A percentile compares a stretch with the other conserved stretches of the same genome.
These are phyloP conservation scores for Pangasianodon hypophthalmus DNA, from an alignment of 2,113 vertebrate genomes.

Conservation along the genomic window DNA sequence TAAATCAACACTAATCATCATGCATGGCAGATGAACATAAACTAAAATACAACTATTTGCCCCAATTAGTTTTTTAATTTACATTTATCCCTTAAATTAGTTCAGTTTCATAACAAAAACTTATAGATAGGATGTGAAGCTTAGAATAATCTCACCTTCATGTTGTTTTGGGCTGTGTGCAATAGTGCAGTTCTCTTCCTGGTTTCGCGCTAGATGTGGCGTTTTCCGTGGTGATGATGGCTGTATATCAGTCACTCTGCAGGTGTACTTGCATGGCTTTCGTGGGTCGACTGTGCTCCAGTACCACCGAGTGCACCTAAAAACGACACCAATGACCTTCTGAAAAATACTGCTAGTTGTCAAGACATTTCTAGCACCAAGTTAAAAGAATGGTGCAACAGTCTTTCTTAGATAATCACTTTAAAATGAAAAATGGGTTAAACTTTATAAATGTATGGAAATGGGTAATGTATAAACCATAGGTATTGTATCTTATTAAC, in stretches of 20 bases:
- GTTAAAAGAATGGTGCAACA: no score
- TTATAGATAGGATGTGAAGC: background rate
- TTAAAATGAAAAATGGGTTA: background rate
- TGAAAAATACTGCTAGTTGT: no score
- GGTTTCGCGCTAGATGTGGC: constrained; percentile 67
- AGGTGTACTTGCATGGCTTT: constrained; percentile 84
- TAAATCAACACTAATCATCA: background rate
- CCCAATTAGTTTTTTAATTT: no score
- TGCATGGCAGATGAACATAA: background rate
- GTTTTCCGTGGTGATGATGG: constrained; percentile 74
- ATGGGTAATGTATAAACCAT: background rate
- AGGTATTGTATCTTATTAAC: no score
- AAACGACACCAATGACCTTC: constrained; percentile 19
- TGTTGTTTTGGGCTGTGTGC: constrained; percentile 77
- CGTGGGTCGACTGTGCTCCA: constrained; percentile 90
- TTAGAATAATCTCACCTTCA: constrained; percentile 64
- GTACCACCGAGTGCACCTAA: constrained; percentile 86
- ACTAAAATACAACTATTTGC: background rate
- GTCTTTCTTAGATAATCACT: background rate
- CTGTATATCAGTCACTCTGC: constrained; percentile 82
- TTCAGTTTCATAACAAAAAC: no score
- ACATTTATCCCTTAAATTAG: no score
- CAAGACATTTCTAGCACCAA: background rate
- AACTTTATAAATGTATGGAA: background rate
- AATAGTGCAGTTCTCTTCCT: constrained; percentile 85